Conservation (phyloP, 2,113 vertebrate genomes). For the Ramphastos sulfuratus region DNA sequence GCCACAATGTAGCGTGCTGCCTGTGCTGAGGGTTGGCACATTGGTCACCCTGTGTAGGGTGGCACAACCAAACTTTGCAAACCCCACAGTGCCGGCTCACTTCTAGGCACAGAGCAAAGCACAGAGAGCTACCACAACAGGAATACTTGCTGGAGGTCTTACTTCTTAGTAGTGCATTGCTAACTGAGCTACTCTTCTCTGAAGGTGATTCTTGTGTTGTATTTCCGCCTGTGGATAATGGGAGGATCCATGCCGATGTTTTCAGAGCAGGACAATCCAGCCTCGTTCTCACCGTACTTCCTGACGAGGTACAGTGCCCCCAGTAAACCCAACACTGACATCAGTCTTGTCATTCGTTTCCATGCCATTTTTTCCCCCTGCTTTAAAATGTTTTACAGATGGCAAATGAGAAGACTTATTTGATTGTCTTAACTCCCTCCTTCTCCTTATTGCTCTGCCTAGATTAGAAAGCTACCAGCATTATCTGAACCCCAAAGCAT, state of each 20-base stretch:
- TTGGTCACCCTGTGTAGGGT: not conserved
- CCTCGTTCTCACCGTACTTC: conserved; percentile 91
- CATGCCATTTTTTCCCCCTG: not conserved
- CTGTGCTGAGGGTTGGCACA: not conserved
- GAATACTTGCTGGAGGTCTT: not conserved
- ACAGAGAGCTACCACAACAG: not conserved
- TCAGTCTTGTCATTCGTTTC: too few species aligned
- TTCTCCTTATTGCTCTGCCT: not conserved
- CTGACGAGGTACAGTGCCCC: conserved; percentile 85
- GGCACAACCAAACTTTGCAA: not conserved
- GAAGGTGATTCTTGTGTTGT: conserved; percentile 88
- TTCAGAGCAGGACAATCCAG: conserved; percentile 97
- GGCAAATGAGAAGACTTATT: not conserved
- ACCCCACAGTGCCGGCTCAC: not conserved
- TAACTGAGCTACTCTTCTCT: conserved; percentile 17
- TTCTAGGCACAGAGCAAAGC: not conserved
- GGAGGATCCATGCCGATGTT: conserved; percentile 97
- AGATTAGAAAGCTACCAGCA: not conserved
- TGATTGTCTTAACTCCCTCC: not conserved
- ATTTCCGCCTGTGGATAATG: conserved; percentile 93
- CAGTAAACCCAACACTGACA: too few species aligned
- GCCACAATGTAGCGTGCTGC: rapidly evolving
- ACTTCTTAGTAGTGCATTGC: not conserved
- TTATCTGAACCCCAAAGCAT: not conserved
- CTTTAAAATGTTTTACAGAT: not conserved